Conservation (phyloP, 2,888 invertebrate species). For the Papilio protenor region DNA sequence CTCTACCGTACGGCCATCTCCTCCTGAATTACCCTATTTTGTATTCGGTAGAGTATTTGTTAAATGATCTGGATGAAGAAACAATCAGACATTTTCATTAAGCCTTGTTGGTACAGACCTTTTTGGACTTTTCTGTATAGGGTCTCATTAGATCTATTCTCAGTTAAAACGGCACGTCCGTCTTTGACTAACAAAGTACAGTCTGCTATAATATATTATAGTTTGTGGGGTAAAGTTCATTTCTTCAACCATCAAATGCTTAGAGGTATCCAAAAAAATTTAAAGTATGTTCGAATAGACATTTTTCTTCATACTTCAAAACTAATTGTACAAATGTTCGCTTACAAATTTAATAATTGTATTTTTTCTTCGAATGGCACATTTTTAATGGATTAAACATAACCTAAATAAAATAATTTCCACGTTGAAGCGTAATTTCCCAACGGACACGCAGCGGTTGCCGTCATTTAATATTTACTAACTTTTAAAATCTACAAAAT, state of each 20-base stretch:
- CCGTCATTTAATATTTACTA: conserved; percentile 51
- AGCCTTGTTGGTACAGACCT: neutral
- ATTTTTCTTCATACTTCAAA: too few species aligned
- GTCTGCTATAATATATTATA: neutral
- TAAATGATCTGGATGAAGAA: neutral
- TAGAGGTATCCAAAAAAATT: neutral
- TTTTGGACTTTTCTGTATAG: neutral
- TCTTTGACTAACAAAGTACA: neutral
- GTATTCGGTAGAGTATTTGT: neutral
- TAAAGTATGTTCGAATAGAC: neutral
- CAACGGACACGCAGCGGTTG: conserved; percentile 49
- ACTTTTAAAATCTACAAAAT: conserved; percentile 30
- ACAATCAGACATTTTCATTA: neutral
- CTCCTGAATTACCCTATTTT: too few species aligned
- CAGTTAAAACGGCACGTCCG: neutral
- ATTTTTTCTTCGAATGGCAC: neutral
- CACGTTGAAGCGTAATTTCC: conserved; percentile 53
- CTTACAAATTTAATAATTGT: neutral
- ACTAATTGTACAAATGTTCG: too few species aligned
- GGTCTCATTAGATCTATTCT: neutral
- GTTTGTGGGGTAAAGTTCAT: neutral
- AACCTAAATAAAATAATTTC: conserved; percentile 40
- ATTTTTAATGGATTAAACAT: conserved; percentile 23
- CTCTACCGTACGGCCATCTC: too few species aligned
- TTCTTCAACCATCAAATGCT: neutral